phyloP scores from a whole-genome alignment of 2,888 invertebrate genomes.

The Dorcus parallelipipedus region DNA sequence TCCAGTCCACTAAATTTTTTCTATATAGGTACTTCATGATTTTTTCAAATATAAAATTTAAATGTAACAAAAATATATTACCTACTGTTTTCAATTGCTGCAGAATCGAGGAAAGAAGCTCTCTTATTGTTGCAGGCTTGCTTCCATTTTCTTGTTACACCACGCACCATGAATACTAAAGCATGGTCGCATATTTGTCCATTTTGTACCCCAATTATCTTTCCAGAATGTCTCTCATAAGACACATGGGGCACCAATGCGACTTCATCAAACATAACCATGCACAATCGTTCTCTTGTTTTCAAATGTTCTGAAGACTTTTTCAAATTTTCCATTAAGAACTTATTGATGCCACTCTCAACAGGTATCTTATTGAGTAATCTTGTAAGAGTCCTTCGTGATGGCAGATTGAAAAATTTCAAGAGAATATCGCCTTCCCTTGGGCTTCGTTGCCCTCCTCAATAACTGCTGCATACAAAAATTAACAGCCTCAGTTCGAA shows the following conservation, averaged over 20 bases:
- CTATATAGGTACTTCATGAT: no score
- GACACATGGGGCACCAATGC: not conserved
- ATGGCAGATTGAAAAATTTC: not conserved
- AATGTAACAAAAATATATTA: no score
- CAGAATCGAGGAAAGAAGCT: no score
- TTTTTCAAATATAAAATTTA: no score
- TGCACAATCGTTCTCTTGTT: not conserved
- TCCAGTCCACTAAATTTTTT: no score
- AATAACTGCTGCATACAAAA: not conserved
- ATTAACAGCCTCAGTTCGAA: no score
- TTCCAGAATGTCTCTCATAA: not conserved
- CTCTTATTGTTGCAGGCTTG: not conserved
- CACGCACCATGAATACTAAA: not conserved
- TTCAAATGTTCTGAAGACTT: not conserved
- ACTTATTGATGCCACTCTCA: not conserved
- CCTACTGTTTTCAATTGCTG: no score
- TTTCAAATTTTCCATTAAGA: not conserved
- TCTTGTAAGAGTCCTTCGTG: not conserved
- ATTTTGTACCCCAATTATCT: no score
- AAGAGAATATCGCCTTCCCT: not conserved
- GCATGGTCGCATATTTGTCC: not conserved
- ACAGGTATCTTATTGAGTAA: not conserved
- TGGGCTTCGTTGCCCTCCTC: not conserved
- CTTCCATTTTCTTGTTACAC: not conserved
- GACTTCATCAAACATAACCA: constrained; percentile 4